phyloP scores from a whole-genome alignment of 2,797 vertebrate species.

The Schizothorax lantsangensis region DNA sequence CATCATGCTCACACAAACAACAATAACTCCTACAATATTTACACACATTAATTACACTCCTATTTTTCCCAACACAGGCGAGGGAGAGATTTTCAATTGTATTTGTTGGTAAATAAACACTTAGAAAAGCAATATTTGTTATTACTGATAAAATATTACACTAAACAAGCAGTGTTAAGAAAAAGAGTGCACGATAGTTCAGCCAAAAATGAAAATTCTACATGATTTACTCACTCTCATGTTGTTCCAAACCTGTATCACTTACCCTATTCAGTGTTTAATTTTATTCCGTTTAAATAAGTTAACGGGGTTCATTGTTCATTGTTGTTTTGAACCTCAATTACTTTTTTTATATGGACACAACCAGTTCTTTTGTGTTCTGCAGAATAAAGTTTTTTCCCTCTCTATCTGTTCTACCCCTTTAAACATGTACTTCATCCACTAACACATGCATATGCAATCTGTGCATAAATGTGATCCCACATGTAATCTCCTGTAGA shows the following conservation, averaged over 20 bases:
- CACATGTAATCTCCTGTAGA: conserved; percentile 15
- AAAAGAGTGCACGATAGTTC: not conserved
- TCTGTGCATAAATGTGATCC: conserved; percentile 1
- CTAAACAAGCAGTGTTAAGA: not conserved
- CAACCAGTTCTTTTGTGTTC: not conserved
- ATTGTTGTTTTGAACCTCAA: not conserved
- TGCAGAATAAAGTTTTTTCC: not conserved
- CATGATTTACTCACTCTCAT: not conserved
- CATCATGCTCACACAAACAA: not conserved
- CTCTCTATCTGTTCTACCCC: not conserved
- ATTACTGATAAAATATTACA: not conserved
- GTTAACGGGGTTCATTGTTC: no score
- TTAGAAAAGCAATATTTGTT: not conserved
- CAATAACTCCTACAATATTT: no score
- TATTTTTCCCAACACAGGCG: not conserved
- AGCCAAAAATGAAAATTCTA: not conserved
- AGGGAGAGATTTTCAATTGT: not conserved
- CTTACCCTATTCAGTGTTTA: not conserved
- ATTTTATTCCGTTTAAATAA: not conserved
- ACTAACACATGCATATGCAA: not conserved
- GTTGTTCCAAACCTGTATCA: not conserved
- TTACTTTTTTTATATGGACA: not conserved
- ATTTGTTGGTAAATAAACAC: not conserved
- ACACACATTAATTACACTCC: not conserved
- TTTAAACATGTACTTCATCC: not conserved